Conservation (phyloP, 2,797 vertebrate genomes). For the Myotis myotis region DNA sequence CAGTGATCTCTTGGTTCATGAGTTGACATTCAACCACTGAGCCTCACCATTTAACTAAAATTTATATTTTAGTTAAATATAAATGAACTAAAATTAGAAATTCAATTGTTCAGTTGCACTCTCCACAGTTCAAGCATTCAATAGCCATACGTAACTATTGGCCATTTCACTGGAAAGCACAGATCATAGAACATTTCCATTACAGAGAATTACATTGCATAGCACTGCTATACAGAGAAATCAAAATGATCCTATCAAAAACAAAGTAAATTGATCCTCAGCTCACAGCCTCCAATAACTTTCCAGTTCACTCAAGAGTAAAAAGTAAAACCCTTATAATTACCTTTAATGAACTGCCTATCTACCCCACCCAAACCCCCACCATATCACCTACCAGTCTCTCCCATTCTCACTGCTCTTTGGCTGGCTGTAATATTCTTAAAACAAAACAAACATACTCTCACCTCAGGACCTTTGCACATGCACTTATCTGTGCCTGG, state of each 20-base stretch:
- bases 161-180: not conserved
- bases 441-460: not conserved
- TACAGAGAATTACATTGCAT: not conserved
- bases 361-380: accelerated
- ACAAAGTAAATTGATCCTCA: not conserved
- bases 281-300: not conserved
- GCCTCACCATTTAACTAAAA: too few species aligned
- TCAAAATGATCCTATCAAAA: not conserved
- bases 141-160: too few species aligned
- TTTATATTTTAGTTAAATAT: too few species aligned
- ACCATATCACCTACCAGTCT: not conserved
- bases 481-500: not conserved
- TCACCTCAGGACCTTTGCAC: not conserved
- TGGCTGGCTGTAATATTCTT: not conserved
- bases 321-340: not conserved
- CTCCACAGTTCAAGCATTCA: not conserved
- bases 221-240: not conserved
- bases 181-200: not conserved
- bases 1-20: too few species aligned
- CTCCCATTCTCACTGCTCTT: not conserved
- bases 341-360: not conserved
- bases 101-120: not conserved
- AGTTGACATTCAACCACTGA: too few species aligned
- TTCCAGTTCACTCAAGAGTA: not conserved
- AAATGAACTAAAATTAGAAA: not conserved